Evolutionary conservation across 2,113 vertebrate species (phyloP), one percentile per base, ranked within the genome.

Genomic region (Poecile atricapillus): DNA sequence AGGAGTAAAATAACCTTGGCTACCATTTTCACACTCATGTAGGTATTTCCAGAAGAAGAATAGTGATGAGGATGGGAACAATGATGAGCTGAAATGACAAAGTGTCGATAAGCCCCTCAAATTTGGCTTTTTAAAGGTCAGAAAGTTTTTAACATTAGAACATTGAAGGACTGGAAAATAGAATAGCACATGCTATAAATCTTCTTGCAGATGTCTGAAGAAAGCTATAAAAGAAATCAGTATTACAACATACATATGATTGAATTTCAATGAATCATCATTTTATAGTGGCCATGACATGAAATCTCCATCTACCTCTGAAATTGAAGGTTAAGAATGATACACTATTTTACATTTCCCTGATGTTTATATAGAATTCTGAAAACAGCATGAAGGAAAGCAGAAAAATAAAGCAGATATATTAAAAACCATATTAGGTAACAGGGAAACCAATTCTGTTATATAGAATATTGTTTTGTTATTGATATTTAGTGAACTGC

Each of bases 71-170:
- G 23, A 81, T 63, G 19, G 64, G 80, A 87, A 59, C 63, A 91
- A 55, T 50, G 76, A 90, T 70, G 79, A 80, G 43, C 56, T 80
- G 46, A 68, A 93, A 94, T 96, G 92, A 92, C 64, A 71, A 91
- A 87, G 71, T 83, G 52, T 81, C 67, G 8, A 93, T 94, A 96
- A 94, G 81, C 6, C 25, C 46, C 80, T 90, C 47, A 87, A 71
- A 94, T 86, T 53, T 87, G 49, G 47, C 47, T 93, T 65, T 93
- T 90, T 78, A 96, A 96, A 96, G 92, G 92, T 97, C 90, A 96
- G 79, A 81, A 88, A 87, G 35, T 95, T 94, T 93, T 93, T 87
- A 94, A 86, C 56, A 78, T 86, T 83, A 90, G 67, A 81, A 81
- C 68, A 58, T 16, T 75, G 64, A 70, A 89, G 41, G 53, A 90